Conservation (phyloP, 2,797 vertebrate species). For the Menidia menidia region DNA sequence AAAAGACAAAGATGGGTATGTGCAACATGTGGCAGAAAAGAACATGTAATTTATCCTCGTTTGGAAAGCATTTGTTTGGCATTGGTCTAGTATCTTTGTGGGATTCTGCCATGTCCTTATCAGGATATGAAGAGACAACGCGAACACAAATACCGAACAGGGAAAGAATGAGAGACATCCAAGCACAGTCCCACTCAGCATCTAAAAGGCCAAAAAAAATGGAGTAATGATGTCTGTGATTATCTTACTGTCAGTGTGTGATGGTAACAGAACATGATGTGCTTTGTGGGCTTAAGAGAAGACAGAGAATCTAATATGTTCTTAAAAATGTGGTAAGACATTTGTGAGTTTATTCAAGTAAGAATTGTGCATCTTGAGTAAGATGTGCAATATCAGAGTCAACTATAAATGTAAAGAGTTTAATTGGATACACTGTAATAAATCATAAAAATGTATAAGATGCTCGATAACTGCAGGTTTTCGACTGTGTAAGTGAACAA, state of each 20-base stretch:
- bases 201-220: neutral
- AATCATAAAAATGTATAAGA: too few relatives aligned
- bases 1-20: slow-evolving; percentile 50
- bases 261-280: slow-evolving; percentile 55
- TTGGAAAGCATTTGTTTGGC: slow-evolving; percentile 24
- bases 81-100: slow-evolving; percentile 8
- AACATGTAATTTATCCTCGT: slow-evolving; percentile 50
- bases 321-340: slow-evolving; percentile 25
- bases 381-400: neutral
- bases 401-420: too few relatives aligned
- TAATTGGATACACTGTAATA: too few relatives aligned
- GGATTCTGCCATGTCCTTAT: slow-evolving; percentile 49
- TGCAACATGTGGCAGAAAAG: neutral
- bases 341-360: slow-evolving; percentile 23
- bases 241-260: slow-evolving; percentile 39
- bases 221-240: slow-evolving; percentile 22
- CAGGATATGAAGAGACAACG: slow-evolving; percentile 39
- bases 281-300: slow-evolving; percentile 10
- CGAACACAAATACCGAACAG: slow-evolving; percentile 23
- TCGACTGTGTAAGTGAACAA: too few relatives aligned
- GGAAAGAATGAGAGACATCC: slow-evolving; percentile 52
- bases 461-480: too few relatives aligned
- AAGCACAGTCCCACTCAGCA: slow-evolving; percentile 18
- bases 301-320: slow-evolving; percentile 42
- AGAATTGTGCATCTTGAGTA: neutral